These are phyloP conservation scores for Zeugodacus cucurbitae DNA, from an alignment of 1,140 invertebrate species.

Conservation along the genomic window DNA sequence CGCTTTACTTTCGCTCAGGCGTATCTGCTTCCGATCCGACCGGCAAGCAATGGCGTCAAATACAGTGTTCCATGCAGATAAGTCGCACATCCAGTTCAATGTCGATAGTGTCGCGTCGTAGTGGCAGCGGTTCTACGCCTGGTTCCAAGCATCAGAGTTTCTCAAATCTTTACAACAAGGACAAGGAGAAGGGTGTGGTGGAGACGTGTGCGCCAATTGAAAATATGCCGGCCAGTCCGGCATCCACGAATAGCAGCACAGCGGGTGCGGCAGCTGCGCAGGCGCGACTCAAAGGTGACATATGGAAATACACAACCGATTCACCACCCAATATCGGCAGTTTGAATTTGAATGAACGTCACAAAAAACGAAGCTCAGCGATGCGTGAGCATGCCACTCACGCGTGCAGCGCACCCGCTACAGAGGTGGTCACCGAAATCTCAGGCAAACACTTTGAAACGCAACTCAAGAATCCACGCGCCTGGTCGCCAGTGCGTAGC, in stretches of 20 bases:
- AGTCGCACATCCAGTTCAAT: conserved; percentile 82
- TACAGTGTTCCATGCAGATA: conserved; percentile 81
- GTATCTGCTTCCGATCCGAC: conserved; percentile 81
- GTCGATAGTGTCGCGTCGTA: conserved; percentile 61
- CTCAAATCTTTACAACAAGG: conserved; percentile 61
- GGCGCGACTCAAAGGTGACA: conserved; percentile 57
- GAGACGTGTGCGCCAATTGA: conserved; percentile 65
- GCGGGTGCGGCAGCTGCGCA: conserved; percentile 54
- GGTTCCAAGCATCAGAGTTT: conserved; percentile 64
- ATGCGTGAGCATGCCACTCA: conserved; percentile 51
- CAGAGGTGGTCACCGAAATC: conserved; percentile 56
- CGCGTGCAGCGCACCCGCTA: conserved; percentile 59
- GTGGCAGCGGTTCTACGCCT: conserved; percentile 68
- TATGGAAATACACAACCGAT: conserved; percentile 54
- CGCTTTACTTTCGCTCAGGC: conserved; percentile 83
- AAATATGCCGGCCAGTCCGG: conserved; percentile 73
- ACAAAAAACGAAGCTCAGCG: conserved; percentile 55
- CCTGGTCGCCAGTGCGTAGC: conserved; percentile 85
- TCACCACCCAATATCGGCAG: conserved; percentile 62
- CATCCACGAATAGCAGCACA: conserved; percentile 63
- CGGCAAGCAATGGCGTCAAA: conserved; percentile 85
- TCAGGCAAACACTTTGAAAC: conserved; percentile 67
- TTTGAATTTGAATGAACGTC: conserved; percentile 59
- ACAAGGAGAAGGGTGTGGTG: conserved; percentile 63
- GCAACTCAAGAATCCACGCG: conserved; percentile 75